Evolutionary conservation across 1,140 invertebrate genomes (phyloP), one percentile per base, ranked within the genome.

Genomic region (Eupristina koningsbergeri): DNA sequence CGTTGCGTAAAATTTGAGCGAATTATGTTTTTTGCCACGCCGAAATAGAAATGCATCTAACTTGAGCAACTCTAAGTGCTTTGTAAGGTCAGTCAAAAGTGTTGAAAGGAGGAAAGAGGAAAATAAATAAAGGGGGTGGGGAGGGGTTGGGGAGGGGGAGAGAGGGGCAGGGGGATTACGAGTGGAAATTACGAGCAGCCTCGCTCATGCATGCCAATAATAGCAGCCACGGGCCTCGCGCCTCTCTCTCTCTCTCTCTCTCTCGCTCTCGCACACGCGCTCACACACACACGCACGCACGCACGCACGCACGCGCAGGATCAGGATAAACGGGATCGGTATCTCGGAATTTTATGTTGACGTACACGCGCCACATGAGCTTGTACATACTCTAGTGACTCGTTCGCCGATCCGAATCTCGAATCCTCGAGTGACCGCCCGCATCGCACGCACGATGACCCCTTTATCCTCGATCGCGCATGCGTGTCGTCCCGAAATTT

Each of bases 271-370:
- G n/a, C n/a, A n/a, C n/a, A n/a, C 50, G 50, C 50, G 19, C 50
- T 3, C 9, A 19, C 50, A 17, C 50, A 53, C 50, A 13, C 5
- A 2, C 61, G 29, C 61, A 11, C 47, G 47, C 47, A 15, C 47
- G 47, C 22, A 26, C 22, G 53, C 53, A 22, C 53, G 26, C 53
- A 11, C 6, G n/a, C 29, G 29, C 29, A 29, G 34, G 45, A 11
- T 0, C 19, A 53, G 36, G 67, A 50, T 61, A 81, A 74, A 81
- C 69, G 53, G 61, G 58, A 82, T 83, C 53, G 58, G 61, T 77
- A 83, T 77, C 81, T 76, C 22, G 31, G 7, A 69, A 77, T 76
- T 77, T 76, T 67, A 83, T 31, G 58, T 77, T 53, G 74, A 77
- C 71, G 64, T 61, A 41, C 74, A 69, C 71, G 80, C 50, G 61